Evolutionary conservation across 2,888 invertebrate genomes (phyloP), one percentile per base, ranked within the genome.

Genomic region (Heliconius aoede): DNA sequence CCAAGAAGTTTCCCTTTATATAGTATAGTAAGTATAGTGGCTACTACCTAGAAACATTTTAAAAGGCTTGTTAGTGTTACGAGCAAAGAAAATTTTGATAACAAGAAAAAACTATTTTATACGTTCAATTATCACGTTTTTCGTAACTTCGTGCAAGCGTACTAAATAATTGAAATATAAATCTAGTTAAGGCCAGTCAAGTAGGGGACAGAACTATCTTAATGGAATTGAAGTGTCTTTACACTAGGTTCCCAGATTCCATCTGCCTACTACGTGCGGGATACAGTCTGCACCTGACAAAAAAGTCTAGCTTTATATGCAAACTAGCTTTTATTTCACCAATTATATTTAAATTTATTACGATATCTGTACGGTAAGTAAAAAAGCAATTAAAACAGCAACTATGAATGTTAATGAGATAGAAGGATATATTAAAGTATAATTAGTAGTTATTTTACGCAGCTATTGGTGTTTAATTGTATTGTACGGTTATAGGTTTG

Each of bases 31-130:
- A 24, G 11, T 72, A 26, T n/a, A 40, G 58, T 60, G 11, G 26
- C 58, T 61, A 13, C 36, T 72, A 61, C 46, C 36, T 58, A 26
- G 21, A 72, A 58, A 36, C 24, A 3, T 30, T 71, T 26, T 9
- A 62, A 72, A 58, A 58, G 36, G 58, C 60, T 30, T 69, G 51
- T 69, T 65, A 65, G 65, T 36, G 65, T 36, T 65, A 65, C n/a
- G 3, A 69, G 21, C 46, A 46, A n/a, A 18, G 7, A 46, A 46
- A 46, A 46, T 21, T 18, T 46, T 46, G 21, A 7, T 7, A 21
- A 21, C 7, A 46, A 46, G 18, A 21, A 46, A 18, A 46, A 46
- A 18, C 5, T 7, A 15, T 18, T 21, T 46, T 46, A 2, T 21
- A 18, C 18, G 1, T 46, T 46, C 46, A 46, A n/a, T n/a, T n/a